Evolutionary conservation across 1,140 invertebrate species (phyloP).

Genomic region (Lucilia cuprina): DNA sequence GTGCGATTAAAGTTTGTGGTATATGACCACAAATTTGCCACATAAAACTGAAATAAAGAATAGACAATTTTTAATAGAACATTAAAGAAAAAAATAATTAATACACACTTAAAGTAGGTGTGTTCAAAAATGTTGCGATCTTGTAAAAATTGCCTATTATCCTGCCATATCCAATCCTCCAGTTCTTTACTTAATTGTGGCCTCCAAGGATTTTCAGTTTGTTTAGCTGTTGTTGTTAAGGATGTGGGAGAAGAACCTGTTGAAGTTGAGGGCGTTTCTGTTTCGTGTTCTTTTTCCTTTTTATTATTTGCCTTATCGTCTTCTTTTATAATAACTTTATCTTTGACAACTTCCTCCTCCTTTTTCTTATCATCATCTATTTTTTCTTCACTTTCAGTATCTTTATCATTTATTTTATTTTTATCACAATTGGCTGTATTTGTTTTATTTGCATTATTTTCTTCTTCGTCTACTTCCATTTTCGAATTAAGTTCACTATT

Average conservation of each 20-base stretch:
- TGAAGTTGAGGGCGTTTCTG: constrained; percentile 1
- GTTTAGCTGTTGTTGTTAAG: constrained; percentile 45
- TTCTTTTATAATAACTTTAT: neutral
- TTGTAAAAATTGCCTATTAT: constrained; percentile 93
- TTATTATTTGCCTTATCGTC: neutral
- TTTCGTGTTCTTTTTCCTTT: neutral
- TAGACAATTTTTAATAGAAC: too few relatives aligned
- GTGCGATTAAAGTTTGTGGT: constrained; percentile 83
- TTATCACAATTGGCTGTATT: constrained; percentile 8
- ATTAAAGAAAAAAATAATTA: neutral
- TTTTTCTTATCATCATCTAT: neutral
- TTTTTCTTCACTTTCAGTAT: neutral
- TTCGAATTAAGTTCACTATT: neutral
- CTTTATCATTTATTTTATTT: neutral
- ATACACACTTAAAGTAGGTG: constrained; percentile 87
- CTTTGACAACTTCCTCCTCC: neutral
- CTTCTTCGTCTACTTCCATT: neutral
- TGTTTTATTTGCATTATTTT: neutral
- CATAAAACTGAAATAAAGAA: constrained; percentile 78
- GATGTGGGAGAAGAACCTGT: constrained; percentile 29
- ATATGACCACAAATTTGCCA: constrained; percentile 94
- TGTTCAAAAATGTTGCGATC: constrained; percentile 97
- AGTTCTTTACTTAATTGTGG: constrained; percentile 75
- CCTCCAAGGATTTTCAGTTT: neutral
- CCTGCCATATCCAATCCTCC: constrained; percentile 93